A percentile compares a stretch with the other conserved stretches of the same genome.
Conservation (phyloP, 1,140 invertebrate species). For the Probaryconus sp. region DNA sequence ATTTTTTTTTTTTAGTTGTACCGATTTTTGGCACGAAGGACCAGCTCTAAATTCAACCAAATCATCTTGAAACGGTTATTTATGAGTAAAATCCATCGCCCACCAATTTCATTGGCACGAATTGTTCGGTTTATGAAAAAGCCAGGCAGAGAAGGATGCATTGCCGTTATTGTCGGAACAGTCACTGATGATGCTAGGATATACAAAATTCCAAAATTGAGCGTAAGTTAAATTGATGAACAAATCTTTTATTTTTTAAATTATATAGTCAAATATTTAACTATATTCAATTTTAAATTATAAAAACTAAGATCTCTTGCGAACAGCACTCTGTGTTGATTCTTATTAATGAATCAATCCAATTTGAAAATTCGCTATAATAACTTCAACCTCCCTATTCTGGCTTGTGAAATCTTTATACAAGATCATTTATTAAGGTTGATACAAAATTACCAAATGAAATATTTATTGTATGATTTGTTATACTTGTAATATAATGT, state of each 20-base stretch:
- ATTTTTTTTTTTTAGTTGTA: conserved; percentile 88
- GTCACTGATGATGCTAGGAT: conserved; percentile 98
- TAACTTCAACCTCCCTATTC: conserved; percentile 61
- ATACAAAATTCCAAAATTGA: conserved; percentile 94
- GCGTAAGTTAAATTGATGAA: conserved; percentile 80
- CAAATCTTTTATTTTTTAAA: too few relatives aligned
- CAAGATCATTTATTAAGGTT: conserved; percentile 50
- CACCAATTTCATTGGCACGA: conserved; percentile 94
- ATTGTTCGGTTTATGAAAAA: conserved; percentile 93
- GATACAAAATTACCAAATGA: conserved; percentile 27
- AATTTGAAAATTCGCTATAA: conserved; percentile 64
- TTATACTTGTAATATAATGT: background rate
- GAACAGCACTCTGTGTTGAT: conserved; percentile 62
- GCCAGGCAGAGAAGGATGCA: conserved; percentile 89
- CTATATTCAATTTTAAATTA: too few relatives aligned
- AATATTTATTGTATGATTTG: conserved; percentile 9
- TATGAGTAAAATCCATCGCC: conserved; percentile 97
- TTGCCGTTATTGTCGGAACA: conserved; percentile 96
- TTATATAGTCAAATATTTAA: too few relatives aligned
- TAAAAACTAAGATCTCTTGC: conserved; percentile 19
- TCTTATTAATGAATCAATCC: conserved; percentile 35
- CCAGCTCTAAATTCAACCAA: conserved; percentile 96
- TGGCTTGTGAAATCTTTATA: conserved; percentile 38
- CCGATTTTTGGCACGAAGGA: conserved; percentile 96
- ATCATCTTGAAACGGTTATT: conserved; percentile 96